Evolutionary conservation across 2,113 vertebrate species (phyloP), one percentile per base, ranked within the genome.

Genomic region (Coracopsis vasa): DNA sequence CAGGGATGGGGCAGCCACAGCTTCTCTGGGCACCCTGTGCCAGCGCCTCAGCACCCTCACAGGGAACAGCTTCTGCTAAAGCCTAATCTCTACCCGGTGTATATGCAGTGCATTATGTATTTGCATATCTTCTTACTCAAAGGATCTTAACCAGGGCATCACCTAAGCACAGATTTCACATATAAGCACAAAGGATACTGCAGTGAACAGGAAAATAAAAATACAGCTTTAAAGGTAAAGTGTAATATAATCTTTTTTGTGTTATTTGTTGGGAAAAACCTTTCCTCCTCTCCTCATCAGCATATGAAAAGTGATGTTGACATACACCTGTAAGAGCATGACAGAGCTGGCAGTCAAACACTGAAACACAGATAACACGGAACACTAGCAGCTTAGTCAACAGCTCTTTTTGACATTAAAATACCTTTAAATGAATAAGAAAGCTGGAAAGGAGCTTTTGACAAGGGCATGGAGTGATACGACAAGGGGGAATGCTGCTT

Each of bases 31-130:
- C 54, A 56, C 54, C 54, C 31, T 56, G 54, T 14, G 54, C 12
- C 54, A 56, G 54, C 5, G 1, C 54, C 31, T 56, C 54, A 14
- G 54, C 54, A 56, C 54, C 54, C 31, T 56, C 54, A 21, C 54
- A 56, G 54, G 54, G 6, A 9, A 56, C 0, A 23, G 8, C 54
- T 58, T 35, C 33, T 58, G 56, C 50, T 27, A 16, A 27, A 51
- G 50, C 27, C 25, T 27, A 28, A 51, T 51, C 50, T 51, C 50
- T 50, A 50, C 15, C 56, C 16, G 45, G 14, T 6, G 15, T 11
- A 0, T 2, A 67, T 31, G 10, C 3, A 54, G 10, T 3, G 15
- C 19, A 11, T 15, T 8, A 28, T 3, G 14, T 39, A 41, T 24
- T 41, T 67, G 16, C 4, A 2, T 3, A 35, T 7, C n/a, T 62